phyloP scores from a whole-genome alignment of 2,888 invertebrate species.

The Spodoptera littoralis region DNA sequence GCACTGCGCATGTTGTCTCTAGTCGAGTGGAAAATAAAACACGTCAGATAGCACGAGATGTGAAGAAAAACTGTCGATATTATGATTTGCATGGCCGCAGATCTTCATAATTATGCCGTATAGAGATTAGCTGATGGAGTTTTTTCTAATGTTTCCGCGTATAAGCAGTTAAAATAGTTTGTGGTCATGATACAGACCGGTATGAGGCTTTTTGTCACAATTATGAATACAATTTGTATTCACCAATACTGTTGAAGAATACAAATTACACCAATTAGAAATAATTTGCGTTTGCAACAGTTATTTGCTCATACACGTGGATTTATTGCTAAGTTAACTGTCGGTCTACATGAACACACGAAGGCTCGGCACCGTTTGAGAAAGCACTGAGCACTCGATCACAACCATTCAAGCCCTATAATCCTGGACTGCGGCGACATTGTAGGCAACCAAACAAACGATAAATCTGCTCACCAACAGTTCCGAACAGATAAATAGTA shows the following conservation, averaged over 20 bases:
- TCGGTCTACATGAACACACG: too few relatives aligned
- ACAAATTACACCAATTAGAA: conserved; percentile 17
- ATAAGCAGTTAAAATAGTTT: conserved; percentile 18
- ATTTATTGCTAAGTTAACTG: too few relatives aligned
- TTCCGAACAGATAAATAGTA: conserved; percentile 18
- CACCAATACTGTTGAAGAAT: not conserved
- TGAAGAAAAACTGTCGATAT: conserved; percentile 32
- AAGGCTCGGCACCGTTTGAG: too few relatives aligned
- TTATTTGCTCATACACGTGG: conserved; percentile 1
- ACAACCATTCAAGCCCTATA: not conserved
- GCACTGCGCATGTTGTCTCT: not conserved
- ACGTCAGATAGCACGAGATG: conserved; percentile 39
- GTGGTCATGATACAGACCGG: conserved; percentile 34
- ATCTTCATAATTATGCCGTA: conserved; percentile 44
- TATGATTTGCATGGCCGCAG: conserved; percentile 35
- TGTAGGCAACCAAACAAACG: conserved; percentile 9
- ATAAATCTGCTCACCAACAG: conserved; percentile 7
- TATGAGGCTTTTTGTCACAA: conserved; percentile 13
- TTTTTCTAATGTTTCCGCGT: conserved; percentile 27
- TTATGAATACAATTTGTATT: conserved; percentile 30
- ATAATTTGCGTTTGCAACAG: not conserved
- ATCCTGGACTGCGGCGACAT: not conserved
- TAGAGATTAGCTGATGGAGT: conserved; percentile 23
- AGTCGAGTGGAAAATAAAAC: conserved; percentile 34
- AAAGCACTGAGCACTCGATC: not conserved